Evolutionary conservation across 2,797 vertebrate genomes (phyloP).

Genomic region (Bradypus variegatus): DNA sequence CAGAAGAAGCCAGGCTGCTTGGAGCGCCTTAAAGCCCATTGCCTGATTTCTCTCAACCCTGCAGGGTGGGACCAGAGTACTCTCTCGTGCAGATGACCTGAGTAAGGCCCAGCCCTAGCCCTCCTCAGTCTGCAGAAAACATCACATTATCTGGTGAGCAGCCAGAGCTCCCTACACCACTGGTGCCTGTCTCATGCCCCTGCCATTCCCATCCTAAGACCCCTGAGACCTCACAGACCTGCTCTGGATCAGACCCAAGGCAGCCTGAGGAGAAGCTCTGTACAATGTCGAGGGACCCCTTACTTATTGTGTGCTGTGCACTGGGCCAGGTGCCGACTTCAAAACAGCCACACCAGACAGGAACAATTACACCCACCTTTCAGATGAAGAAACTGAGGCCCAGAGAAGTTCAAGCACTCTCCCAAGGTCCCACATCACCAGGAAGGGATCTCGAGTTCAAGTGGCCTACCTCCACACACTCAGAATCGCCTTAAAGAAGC

Average conservation of each 20-base stretch:
- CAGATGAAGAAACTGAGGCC: neutral
- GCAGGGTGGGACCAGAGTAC: neutral
- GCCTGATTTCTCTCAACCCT: neutral
- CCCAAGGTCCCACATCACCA: neutral
- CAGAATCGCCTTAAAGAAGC: neutral
- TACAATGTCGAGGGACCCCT: too few species aligned
- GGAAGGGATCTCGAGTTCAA: neutral
- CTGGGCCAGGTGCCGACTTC: neutral
- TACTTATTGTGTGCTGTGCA: accelerated
- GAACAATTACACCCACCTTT: neutral
- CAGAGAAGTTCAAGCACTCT: neutral
- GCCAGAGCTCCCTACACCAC: too few species aligned
- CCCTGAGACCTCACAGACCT: too few species aligned
- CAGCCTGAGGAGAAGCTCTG: neutral
- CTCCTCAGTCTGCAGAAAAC: neutral
- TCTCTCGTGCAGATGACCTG: neutral
- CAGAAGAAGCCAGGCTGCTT: neutral
- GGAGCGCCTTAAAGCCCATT: neutral
- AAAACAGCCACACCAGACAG: neutral
- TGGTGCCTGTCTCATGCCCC: too few species aligned
- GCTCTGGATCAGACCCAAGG: neutral
- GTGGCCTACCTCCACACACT: neutral
- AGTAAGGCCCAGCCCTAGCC: neutral
- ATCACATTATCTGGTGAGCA: neutral
- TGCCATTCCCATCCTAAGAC: neutral